Percentiles rank a stretch among this genome's conserved stretches.
Conservation (phyloP, 2,797 vertebrate species). For the Luscinia luscinia region DNA sequence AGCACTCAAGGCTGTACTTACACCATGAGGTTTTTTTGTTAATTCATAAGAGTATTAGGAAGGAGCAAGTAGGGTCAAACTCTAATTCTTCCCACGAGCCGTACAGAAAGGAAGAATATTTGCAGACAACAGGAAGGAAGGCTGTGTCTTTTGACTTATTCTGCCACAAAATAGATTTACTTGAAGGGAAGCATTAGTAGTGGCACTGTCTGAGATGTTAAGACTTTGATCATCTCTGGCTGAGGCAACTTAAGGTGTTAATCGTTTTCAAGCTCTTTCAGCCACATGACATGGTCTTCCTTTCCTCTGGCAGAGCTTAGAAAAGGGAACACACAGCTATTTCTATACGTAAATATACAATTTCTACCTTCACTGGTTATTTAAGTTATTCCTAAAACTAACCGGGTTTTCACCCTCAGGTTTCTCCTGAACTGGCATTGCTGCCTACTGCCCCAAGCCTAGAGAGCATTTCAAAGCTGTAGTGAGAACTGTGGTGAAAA, state of each 20-base stretch:
- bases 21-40: not conserved
- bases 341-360: not conserved
- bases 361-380: not conserved
- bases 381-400: not conserved
- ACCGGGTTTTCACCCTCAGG: not conserved
- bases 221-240: not conserved
- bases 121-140: not conserved
- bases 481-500: not conserved
- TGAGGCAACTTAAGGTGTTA: constrained; percentile 3
- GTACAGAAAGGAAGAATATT: not conserved
- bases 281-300: not conserved
- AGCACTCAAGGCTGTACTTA: not conserved
- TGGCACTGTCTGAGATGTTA: constrained; percentile 3
- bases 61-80: not conserved
- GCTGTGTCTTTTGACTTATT: not conserved
- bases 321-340: not conserved
- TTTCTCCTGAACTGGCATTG: not conserved
- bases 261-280: not conserved
- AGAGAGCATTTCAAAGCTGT: not conserved
- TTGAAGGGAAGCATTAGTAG: not conserved
- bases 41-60: not conserved
- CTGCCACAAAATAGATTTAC: not conserved
- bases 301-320: not conserved
- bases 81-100: not conserved
- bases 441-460: not conserved